Conservation (phyloP, 2,113 vertebrate species). For the Thymallus thymallus region DNA sequence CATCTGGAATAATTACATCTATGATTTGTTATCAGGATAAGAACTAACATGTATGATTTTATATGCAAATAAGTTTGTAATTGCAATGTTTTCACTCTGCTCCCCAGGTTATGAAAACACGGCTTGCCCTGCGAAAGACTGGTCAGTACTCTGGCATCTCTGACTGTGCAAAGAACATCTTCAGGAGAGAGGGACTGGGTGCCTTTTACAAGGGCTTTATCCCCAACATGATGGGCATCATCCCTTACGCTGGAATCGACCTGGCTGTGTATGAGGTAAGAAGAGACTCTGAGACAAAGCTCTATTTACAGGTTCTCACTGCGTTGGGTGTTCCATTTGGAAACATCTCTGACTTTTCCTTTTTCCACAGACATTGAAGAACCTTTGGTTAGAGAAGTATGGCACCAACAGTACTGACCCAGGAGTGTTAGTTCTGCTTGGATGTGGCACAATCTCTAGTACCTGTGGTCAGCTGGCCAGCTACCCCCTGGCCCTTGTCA, state of each 20-base stretch:
- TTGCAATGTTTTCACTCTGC: not conserved
- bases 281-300: not conserved
- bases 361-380: constrained; percentile 85
- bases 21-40: constrained; percentile 38
- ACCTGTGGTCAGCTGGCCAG: constrained; percentile 95
- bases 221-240: constrained; percentile 95
- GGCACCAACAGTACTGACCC: constrained; percentile 81
- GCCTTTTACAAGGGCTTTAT: constrained; percentile 96
- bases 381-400: constrained; percentile 85
- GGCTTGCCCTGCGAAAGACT: constrained; percentile 85
- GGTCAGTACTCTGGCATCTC: constrained; percentile 88
- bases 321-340: not conserved
- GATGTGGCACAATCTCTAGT: constrained; percentile 93
- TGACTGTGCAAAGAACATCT: constrained; percentile 88
- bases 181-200: constrained; percentile 79
- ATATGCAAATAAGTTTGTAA: not conserved
- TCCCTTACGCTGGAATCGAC: constrained; percentile 95
- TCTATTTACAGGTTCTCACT: not conserved
- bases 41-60: constrained; percentile 66
- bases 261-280: constrained; percentile 93
- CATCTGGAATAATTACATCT: not conserved
- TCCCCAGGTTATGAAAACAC: constrained; percentile 89
- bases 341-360: not conserved
- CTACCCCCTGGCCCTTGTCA: constrained; percentile 90
- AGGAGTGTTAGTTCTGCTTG: constrained; percentile 86